Evolutionary conservation across 2,888 invertebrate genomes (phyloP).

Genomic region (Leptopilina drosophilae): DNA sequence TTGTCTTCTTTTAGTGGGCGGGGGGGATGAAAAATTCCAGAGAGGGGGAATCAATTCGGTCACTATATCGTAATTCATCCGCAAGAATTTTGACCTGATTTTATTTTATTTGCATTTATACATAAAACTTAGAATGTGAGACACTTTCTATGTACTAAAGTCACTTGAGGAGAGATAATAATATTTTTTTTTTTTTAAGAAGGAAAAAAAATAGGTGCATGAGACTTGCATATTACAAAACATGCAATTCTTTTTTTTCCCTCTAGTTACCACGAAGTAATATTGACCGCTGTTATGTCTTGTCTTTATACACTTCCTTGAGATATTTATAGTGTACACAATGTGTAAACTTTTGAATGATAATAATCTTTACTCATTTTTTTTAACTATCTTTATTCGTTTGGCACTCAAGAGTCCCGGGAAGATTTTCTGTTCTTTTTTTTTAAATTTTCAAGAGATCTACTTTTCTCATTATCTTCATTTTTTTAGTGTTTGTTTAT

Average conservation of each 20-base stretch:
- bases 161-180: slow-evolving; percentile 8
- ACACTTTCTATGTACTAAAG: slow-evolving; percentile 6
- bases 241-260: not conserved
- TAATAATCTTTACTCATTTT: no score
- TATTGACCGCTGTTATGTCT: slow-evolving; percentile 16
- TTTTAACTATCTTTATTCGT: not conserved
- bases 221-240: slow-evolving; percentile 25
- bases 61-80: not conserved
- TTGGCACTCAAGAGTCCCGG: not conserved
- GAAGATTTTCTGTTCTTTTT: not conserved
- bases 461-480: no score
- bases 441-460: not conserved
- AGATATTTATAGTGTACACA: not conserved
- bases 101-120: not conserved
- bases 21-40: no score
- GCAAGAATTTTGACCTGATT: not conserved
- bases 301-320: slow-evolving; percentile 14
- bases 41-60: no score
- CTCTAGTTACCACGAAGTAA: slow-evolving; percentile 15
- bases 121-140: not conserved
- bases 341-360: not conserved
- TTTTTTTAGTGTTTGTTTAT: no score
- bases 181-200: no score
- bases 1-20: no score
- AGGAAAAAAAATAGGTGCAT: not conserved